Base-by-base conservation (phyloP, 2,888 invertebrate species). In the Lissocephala sabroskyi region DNA sequence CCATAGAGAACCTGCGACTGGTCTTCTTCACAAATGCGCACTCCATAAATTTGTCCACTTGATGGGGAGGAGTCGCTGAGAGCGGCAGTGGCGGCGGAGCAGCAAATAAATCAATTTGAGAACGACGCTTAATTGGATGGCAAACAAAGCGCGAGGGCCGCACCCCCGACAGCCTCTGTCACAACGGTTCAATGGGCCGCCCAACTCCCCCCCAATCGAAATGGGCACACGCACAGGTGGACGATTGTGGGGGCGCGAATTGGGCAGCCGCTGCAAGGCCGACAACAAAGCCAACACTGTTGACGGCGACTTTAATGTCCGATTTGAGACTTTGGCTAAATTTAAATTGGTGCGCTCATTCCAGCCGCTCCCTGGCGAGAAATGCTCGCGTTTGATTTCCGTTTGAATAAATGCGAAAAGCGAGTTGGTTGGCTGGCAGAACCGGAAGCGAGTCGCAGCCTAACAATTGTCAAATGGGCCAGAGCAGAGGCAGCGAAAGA, bases 391-490 rank as follows among this genome's bases (percentile, higher is more conserved):
- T n/a, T n/a, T n/a, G n/a, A n/a, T n/a, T n/a, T n/a, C n/a, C n/a
- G n/a, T n/a, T n/a, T n/a, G n/a, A n/a, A n/a, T n/a, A n/a, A n/a
- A n/a, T n/a, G n/a, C n/a, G n/a, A n/a, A n/a, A n/a, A n/a, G n/a
- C n/a, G n/a, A n/a, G n/a, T n/a, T n/a, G n/a, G n/a, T n/a, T n/a
- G n/a, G n/a, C n/a, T n/a, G n/a, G n/a, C n/a, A n/a, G 44, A 56
- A 71, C 71, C 79, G 78, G 79, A 78, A 78, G 63, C 70, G 71
- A 71, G 65, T 42, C 52, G 62, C 62, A 44, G 51, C 53, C 49
- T 52, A 67, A 54, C 39, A 59, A 56, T 43, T 10, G 18, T 41
- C 13, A 39, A 19, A n/a, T 32, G 30, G 3, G n/a, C n/a, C n/a
- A n/a, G n/a, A n/a, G n/a, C n/a, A n/a, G n/a, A n/a, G n/a, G n/a